phyloP scores from a whole-genome alignment of 2,888 invertebrate species.

The Rhamphomyia laevipes region DNA sequence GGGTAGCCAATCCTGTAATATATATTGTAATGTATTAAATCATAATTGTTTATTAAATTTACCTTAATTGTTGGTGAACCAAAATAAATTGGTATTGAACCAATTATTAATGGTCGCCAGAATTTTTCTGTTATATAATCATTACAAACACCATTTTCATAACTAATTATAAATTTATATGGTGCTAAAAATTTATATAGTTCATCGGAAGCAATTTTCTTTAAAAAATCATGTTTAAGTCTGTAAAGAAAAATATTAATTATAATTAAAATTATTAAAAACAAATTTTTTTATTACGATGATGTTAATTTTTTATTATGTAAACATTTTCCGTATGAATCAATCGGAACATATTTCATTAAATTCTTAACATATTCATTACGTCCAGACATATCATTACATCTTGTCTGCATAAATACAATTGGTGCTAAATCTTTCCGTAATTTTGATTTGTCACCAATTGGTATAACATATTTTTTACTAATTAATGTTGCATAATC shows the following conservation, averaged over 20 bases:
- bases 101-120: slow-evolving; percentile 68
- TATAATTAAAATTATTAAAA: not conserved
- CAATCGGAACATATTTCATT: slow-evolving; percentile 58
- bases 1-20: slow-evolving; percentile 60
- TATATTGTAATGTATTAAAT: slow-evolving; percentile 3
- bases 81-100: slow-evolving; percentile 71
- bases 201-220: slow-evolving; percentile 47
- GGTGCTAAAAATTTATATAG: slow-evolving; percentile 50
- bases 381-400: slow-evolving; percentile 65
- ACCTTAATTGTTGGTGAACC: slow-evolving; percentile 56
- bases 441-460: slow-evolving; percentile 41
- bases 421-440: slow-evolving; percentile 48
- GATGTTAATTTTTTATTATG: slow-evolving; percentile 61
- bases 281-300: slow-evolving; percentile 34
- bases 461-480: slow-evolving; percentile 43
- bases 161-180: slow-evolving; percentile 73
- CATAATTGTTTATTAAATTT: slow-evolving; percentile 7
- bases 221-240: slow-evolving; percentile 44
- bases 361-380: slow-evolving; percentile 61
- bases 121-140: slow-evolving; percentile 82
- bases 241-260: slow-evolving; percentile 18
- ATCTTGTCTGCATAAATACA: slow-evolving; percentile 69
- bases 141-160: slow-evolving; percentile 72
- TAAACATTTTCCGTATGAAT: slow-evolving; percentile 69
- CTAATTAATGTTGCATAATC: slow-evolving; percentile 44